These are phyloP conservation scores for Patella caerulea DNA, from an alignment of 2,888 invertebrate genomes.

Conservation along the genomic window DNA sequence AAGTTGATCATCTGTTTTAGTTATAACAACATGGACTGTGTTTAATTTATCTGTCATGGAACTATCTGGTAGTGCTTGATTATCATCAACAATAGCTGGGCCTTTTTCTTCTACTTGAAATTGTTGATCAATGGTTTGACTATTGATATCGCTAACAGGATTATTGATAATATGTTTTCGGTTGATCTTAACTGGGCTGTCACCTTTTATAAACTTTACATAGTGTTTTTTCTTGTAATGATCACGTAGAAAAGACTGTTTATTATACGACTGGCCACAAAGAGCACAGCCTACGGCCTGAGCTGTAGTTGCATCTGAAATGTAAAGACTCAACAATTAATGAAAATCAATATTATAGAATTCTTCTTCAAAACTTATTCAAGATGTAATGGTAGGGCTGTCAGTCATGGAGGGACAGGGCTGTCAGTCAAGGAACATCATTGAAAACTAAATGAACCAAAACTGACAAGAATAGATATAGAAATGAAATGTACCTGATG, in stretches of 20 bases:
- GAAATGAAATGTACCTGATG: no score
- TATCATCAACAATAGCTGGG: background rate
- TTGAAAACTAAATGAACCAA: no score
- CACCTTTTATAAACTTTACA: conserved; percentile 25
- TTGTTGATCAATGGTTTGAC: conserved; percentile 1
- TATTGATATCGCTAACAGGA: conserved; percentile 9
- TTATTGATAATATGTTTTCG: conserved; percentile 1
- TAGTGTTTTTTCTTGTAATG: conserved; percentile 51
- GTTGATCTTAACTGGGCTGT: background rate
- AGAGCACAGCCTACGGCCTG: conserved; percentile 44
- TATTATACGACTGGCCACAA: conserved; percentile 47
- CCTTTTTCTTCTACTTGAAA: background rate
- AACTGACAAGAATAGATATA: no score
- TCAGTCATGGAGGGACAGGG: background rate
- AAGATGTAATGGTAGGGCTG: background rate
- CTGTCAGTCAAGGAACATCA: no score
- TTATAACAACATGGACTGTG: conserved; percentile 21
- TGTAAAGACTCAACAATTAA: conserved; percentile 13
- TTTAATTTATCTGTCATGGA: background rate
- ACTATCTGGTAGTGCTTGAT: background rate
- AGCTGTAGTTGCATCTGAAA: conserved; percentile 44
- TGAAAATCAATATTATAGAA: background rate
- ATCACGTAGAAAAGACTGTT: conserved; percentile 41
- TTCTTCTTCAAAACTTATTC: background rate
- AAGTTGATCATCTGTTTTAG: conserved; percentile 16